Evolutionary conservation across 2,797 vertebrate genomes (phyloP), one percentile per base, ranked within the genome.

Genomic region (Apogon hyalosoma): DNA sequence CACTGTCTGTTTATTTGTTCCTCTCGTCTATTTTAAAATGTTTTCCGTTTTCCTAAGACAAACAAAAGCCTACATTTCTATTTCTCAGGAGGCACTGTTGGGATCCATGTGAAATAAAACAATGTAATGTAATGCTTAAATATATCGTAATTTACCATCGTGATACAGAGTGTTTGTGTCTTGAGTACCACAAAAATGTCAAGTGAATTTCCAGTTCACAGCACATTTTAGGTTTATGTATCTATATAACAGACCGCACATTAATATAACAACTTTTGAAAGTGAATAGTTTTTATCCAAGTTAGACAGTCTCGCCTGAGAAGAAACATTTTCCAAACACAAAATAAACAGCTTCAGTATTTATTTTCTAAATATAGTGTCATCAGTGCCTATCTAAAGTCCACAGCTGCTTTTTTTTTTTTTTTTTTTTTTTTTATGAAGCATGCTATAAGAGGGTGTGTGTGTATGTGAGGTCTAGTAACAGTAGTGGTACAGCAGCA

Each of bases 391-490:
- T 88, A 91, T 92, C 91, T 88, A 71, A 70, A 83, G 64, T 88
- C 83, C 75, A 83, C 91, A 92, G 88, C 84, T 85, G 85, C 77
- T 76, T 42, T 63, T 61, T 76, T 85, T 84, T 87, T n/a, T n/a
- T n/a, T 21, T 3, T 2, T 3, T 21, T 3, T 21, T 2, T 21
- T 21, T 21, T 81, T 69, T 48, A 74, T 77, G 65, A 81, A 81
- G 80, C 79, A 16, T 82, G 65, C 75, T 89, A 89, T 92, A 91
- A 91, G 88, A 88, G 91, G 58, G 80, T 69, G 73, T 79, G 61
- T 73, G 66, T 76, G n/a, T 51, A 4, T 49, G 42, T 60, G 48
- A 77, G 83, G 71, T 75, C 65, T 75, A 71, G 79, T 67, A 87
- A 50, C 61, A 73, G 72, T 14, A 54, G 63, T 61, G 61, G 46